These are phyloP conservation scores for Rosalia funebris DNA, from an alignment of 2,888 invertebrate genomes.

Conservation along the genomic window DNA sequence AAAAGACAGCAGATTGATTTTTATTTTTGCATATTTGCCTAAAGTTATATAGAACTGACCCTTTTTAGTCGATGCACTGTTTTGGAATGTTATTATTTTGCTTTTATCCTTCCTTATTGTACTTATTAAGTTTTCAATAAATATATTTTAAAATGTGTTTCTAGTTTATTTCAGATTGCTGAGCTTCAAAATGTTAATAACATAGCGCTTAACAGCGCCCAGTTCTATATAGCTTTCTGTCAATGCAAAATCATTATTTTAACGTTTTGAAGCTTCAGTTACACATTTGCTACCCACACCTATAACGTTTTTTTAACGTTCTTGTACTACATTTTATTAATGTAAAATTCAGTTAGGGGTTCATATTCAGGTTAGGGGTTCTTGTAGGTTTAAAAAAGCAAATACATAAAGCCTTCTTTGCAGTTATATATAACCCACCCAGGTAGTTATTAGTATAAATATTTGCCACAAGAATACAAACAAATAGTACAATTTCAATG, in stretches of 20 bases:
- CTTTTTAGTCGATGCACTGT: conserved; percentile 30
- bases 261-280: conserved; percentile 64
- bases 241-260: conserved; percentile 46
- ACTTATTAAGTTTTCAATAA: conserved; percentile 48
- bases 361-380: too few relatives aligned
- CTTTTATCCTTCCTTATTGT: conserved; percentile 44
- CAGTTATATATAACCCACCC: too few relatives aligned
- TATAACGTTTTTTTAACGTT: neutral
- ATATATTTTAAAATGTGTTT: conserved; percentile 45
- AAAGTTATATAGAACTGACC: conserved; percentile 61
- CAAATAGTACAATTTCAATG: too few relatives aligned
- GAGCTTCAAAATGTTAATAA: conserved; percentile 63
- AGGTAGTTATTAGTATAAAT: too few relatives aligned
- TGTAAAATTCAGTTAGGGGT: too few relatives aligned
- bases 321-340: conserved; percentile 8
- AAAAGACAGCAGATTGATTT: conserved; percentile 46
- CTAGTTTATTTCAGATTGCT: conserved; percentile 56
- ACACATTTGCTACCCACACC: conserved; percentile 32
- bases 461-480: too few relatives aligned
- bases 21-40: conserved; percentile 39
- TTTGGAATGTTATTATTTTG: conserved; percentile 45
- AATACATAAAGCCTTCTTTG: too few relatives aligned
- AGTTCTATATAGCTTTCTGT: conserved; percentile 64
- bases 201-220: conserved; percentile 52
- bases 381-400: too few relatives aligned